Evolutionary conservation across 2,113 vertebrate genomes (phyloP).

Genomic region (Hucho hucho): DNA sequence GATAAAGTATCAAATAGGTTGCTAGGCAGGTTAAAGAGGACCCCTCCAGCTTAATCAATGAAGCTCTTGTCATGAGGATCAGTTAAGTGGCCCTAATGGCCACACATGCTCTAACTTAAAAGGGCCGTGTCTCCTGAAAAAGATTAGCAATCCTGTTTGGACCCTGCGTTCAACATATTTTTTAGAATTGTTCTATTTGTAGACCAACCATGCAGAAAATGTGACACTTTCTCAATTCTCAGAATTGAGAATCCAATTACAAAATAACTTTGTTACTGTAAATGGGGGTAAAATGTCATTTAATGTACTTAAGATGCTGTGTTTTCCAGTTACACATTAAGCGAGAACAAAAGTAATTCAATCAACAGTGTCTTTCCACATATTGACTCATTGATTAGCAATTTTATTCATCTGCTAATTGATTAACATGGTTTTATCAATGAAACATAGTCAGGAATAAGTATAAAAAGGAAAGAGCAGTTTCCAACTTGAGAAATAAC

Average conservation of each 20-base stretch:
- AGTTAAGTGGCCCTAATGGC: neutral
- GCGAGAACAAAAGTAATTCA: neutral
- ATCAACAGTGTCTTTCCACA: neutral
- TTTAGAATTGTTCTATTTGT: neutral
- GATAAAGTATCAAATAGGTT: neutral
- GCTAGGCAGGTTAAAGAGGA: neutral
- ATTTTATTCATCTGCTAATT: neutral
- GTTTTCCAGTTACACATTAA: neutral
- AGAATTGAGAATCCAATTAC: neutral
- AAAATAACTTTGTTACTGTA: neutral
- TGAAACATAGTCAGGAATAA: neutral
- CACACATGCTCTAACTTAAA: neutral
- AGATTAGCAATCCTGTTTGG: neutral
- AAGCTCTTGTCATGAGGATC: neutral
- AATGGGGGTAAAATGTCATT: neutral
- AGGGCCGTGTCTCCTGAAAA: neutral
- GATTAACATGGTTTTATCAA: neutral
- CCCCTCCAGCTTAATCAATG: constrained; percentile 1
- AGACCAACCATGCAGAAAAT: neutral
- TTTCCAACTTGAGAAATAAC: neutral
- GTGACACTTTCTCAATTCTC: neutral
- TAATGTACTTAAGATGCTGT: neutral
- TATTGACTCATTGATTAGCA: neutral
- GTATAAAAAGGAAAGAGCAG: neutral
- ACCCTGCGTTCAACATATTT: neutral